Conservation (phyloP, 2,113 vertebrate genomes). For the Dromaius novaehollandiae region DNA sequence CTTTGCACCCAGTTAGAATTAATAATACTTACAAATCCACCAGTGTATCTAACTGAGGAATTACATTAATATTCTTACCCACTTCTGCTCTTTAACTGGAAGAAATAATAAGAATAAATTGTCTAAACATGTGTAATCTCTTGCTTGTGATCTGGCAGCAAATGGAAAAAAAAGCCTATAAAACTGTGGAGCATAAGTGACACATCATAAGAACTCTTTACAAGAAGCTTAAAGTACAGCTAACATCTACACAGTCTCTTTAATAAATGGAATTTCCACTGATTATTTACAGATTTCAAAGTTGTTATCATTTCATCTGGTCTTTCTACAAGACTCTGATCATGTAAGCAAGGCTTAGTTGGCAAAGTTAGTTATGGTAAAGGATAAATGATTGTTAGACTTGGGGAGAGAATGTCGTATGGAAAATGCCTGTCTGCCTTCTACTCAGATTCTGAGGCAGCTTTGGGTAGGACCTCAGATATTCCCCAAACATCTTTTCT, state of each 20-base stretch:
- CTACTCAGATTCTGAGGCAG: neutral
- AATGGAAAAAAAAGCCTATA: neutral
- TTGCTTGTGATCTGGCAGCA: neutral
- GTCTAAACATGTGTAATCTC: neutral
- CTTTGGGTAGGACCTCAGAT: neutral
- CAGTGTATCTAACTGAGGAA: neutral
- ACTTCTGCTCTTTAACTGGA: neutral
- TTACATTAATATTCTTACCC: neutral
- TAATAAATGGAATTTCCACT: constrained; percentile 12
- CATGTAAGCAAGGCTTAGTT: constrained; percentile 9
- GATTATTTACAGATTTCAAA: neutral
- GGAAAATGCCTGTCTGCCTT: neutral
- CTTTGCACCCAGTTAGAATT: neutral
- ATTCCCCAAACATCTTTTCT: neutral
- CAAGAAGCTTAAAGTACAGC: neutral
- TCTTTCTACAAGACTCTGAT: neutral
- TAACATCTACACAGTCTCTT: neutral
- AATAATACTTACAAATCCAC: neutral
- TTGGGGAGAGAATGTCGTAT: neutral
- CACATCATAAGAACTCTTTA: neutral
- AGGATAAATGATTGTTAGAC: neutral
- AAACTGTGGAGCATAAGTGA: neutral
- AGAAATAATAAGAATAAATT: neutral
- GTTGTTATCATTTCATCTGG: neutral
- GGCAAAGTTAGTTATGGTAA: neutral